These are phyloP conservation scores for Sinocyclocheilus anshuiensis DNA, from an alignment of 2,113 vertebrate genomes.

Conservation along the genomic window DNA sequence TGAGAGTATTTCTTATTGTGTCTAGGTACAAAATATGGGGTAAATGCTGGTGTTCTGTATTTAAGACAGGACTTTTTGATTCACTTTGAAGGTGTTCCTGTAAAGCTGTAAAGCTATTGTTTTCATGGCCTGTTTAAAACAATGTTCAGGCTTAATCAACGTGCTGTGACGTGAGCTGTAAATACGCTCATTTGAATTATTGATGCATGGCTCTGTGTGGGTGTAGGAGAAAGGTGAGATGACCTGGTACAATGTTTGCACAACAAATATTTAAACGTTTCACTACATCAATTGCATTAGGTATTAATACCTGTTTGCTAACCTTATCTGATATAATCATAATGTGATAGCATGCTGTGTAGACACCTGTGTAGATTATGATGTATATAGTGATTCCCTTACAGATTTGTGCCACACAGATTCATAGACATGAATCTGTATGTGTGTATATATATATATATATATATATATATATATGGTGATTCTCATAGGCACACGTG, in stretches of 20 bases:
- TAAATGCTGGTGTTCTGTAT: background rate
- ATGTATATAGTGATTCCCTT: background rate
- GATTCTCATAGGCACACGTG: background rate
- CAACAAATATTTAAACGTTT: background rate
- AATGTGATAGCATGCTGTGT: background rate
- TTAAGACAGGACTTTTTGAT: background rate
- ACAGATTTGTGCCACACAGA: too few relatives aligned
- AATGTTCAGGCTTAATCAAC: background rate
- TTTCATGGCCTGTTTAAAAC: background rate
- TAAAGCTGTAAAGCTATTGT: background rate
- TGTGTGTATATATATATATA: too few relatives aligned
- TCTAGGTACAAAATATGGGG: background rate
- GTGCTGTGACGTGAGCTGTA: background rate
- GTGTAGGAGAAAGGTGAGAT: background rate
- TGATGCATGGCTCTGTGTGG: background rate
- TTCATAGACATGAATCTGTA: too few relatives aligned
- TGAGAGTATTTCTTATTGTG: background rate
- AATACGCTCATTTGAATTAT: slow-evolving; percentile 7
- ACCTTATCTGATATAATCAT: background rate
- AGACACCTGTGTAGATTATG: too few relatives aligned
- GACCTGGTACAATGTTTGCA: background rate
- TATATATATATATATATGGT: background rate
- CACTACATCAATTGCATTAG: background rate
- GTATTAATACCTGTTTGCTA: background rate
- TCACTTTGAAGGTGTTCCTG: background rate